Conservation (phyloP, 2,113 vertebrate species). For the Tyto alba region DNA sequence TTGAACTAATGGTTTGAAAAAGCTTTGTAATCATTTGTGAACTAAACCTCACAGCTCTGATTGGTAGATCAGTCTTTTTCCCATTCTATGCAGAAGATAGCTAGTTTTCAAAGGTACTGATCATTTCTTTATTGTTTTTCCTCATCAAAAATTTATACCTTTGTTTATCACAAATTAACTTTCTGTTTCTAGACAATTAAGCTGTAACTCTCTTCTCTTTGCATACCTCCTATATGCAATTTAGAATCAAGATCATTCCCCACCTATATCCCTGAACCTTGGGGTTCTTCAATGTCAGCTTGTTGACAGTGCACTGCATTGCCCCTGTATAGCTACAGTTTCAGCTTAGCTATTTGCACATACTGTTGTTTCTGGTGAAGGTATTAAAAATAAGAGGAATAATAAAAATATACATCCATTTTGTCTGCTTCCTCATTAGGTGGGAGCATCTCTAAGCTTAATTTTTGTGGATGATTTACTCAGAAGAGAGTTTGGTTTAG, state of each 20-base stretch:
- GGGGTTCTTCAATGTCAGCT: neutral
- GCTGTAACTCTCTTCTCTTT: neutral
- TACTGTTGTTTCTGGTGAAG: constrained; percentile 14
- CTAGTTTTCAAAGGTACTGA: neutral
- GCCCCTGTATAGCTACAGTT: neutral
- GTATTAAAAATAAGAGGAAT: constrained; percentile 21
- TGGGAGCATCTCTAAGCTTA: neutral
- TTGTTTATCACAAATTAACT: neutral
- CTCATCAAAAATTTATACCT: neutral
- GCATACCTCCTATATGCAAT: neutral
- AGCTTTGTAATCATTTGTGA: neutral
- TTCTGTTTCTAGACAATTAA: neutral
- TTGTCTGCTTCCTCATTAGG: constrained; percentile 14
- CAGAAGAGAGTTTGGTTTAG: neutral
- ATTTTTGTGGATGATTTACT: constrained; percentile 29
- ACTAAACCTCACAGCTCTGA: neutral
- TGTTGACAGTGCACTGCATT: neutral
- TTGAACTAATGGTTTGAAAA: neutral
- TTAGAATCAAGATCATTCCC: neutral
- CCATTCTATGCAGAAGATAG: neutral
- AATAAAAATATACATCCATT: constrained; percentile 32
- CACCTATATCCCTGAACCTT: neutral
- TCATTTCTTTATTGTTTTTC: neutral
- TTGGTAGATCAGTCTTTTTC: neutral
- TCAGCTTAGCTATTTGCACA: constrained; percentile 4